Evolutionary conservation across 2,888 invertebrate genomes (phyloP), one percentile per base, ranked within the genome.

Genomic region (Thumatha senex): DNA sequence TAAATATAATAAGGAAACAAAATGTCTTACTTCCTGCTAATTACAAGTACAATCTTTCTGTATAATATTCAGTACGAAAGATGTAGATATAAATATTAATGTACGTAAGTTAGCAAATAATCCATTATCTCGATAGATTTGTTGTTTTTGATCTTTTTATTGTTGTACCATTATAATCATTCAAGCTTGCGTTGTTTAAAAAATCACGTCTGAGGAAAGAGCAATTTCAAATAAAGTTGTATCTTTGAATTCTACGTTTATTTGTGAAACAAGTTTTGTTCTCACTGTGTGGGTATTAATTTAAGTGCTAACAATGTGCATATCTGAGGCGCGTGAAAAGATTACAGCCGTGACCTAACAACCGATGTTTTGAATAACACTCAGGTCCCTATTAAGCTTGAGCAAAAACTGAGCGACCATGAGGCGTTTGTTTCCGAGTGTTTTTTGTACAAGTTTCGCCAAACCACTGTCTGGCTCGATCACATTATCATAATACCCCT

Each of bases 401-500:
- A 59, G 47, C 69, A 78, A 76, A 78, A 78, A 78, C 71, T 56
- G 48, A 72, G 60, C 64, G 77, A 60, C 78, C 79, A 58, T 77
- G 80, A 78, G 54, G 67, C 59, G 49, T 57, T 67, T 58, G 67
- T 73, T 78, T 75, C 78, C 78, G 73, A 77, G 63, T 60, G 72
- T 11, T 79, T 77, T 79, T 78, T 76, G 44, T 61, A 51, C 56
- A 40, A 39, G 51, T 39, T 45, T 41, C 39, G 55, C 56, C 56
- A 53, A 53, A 48, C 51, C 35, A 51, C 38, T 48, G 29, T 60
- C 58, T 56, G 61, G 51, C 56, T 61, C 33, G 29, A 47, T 38
- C 48, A 30, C 45, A 46, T 36, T 36, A 35, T 2, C 14, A 38
- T 18, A 11, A 2, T 18, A 38, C 46, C 14, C 54, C 48, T 36